phyloP scores from a whole-genome alignment of 2,888 invertebrate species.

The Dasypogon diadema region DNA sequence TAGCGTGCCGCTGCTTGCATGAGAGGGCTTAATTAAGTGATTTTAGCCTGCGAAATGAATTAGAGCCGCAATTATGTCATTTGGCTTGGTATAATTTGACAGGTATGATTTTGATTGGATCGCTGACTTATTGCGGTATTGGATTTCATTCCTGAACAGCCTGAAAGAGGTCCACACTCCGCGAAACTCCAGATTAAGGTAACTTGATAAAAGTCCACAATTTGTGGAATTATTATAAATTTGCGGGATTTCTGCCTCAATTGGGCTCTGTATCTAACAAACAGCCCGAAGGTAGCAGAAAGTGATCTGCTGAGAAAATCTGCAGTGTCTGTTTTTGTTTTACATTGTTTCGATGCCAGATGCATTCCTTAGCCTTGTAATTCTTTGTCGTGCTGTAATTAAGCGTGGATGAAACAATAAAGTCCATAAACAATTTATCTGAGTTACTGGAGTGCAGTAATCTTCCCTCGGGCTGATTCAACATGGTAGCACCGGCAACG shows the following conservation, averaged over 20 bases:
- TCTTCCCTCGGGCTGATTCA: neutral
- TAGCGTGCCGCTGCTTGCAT: conserved; percentile 17
- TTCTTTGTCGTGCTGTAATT: neutral
- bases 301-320: conserved; percentile 33
- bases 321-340: neutral
- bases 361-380: conserved; percentile 6
- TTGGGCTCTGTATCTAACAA: neutral
- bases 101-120: conserved; percentile 1
- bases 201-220: conserved; percentile 4
- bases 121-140: conserved; percentile 3
- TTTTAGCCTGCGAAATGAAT: conserved; percentile 17
- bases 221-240: conserved; percentile 30
- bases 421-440: too few species aligned
- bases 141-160: neutral
- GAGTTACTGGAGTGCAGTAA: too few species aligned
- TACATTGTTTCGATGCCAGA: neutral
- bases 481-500: neutral
- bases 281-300: conserved; percentile 6
- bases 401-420: neutral
- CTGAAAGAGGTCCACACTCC: neutral
- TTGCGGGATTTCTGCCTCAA: conserved; percentile 27
- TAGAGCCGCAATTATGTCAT: conserved; percentile 11
- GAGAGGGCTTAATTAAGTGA: conserved; percentile 28
- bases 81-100: conserved; percentile 28
- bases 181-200: neutral